Conservation (phyloP, 53 echinoderm and acorn worm genomes). For the Echinometra lucunter region DNA sequence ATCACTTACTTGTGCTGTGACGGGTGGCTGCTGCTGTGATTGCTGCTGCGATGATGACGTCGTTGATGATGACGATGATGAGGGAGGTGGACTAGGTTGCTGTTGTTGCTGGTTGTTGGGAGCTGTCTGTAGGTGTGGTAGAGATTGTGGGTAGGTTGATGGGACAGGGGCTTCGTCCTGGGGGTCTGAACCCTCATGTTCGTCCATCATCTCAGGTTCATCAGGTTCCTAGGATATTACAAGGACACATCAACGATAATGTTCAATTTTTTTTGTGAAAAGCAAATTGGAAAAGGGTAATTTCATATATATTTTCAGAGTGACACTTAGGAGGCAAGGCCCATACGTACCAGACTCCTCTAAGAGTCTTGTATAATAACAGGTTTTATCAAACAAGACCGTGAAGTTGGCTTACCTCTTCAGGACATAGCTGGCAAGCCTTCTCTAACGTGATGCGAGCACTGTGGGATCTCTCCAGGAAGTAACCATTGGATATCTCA, state of each 20-base stretch:
- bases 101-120: constrained; percentile 82
- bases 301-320: no score
- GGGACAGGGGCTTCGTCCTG: constrained; percentile 80
- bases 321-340: no score
- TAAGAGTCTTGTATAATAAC: no score
- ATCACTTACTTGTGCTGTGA: constrained; percentile 83
- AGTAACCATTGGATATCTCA: constrained; percentile 98
- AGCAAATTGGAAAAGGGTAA: no score
- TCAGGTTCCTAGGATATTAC: constrained; percentile 85
- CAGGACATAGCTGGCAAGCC: constrained; percentile 97
- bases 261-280: no score
- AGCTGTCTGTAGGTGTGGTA: constrained; percentile 74
- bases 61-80: not conserved
- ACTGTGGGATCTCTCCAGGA: constrained; percentile 96
- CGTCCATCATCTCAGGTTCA: constrained; percentile 95
- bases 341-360: no score
- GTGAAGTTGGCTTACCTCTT: constrained; percentile 96
- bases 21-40: constrained; percentile 68
- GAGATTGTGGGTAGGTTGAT: constrained; percentile 75
- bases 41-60: constrained; percentile 40
- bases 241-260: no score
- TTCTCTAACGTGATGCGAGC: constrained; percentile 97
- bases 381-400: no score
- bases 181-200: constrained; percentile 93
- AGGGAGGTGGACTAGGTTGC: constrained; percentile 38